phyloP scores from a whole-genome alignment of 2,888 invertebrate genomes.

The Hymenopus coronatus region DNA sequence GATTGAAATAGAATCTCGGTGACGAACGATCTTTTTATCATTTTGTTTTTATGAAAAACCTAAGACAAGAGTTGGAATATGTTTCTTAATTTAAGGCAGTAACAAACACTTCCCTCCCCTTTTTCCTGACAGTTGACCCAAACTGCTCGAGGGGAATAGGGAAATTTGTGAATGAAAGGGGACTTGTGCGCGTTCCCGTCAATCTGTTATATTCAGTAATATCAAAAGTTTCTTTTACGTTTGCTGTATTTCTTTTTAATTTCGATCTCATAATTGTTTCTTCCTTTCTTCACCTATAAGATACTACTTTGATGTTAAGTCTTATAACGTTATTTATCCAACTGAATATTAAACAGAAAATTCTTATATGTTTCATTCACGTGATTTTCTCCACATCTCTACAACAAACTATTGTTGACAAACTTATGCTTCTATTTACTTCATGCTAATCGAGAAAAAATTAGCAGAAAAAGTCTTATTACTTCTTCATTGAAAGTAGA shows the following conservation, averaged over 20 bases:
- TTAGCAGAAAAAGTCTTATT: too few relatives aligned
- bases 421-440: too few relatives aligned
- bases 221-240: neutral
- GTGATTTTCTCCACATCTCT: too few relatives aligned
- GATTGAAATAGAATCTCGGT: constrained; percentile 14
- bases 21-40: neutral
- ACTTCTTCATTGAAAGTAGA: too few relatives aligned
- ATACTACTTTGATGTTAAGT: too few relatives aligned
- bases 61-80: neutral
- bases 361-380: too few relatives aligned
- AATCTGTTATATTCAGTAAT: neutral
- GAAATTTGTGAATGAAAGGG: neutral
- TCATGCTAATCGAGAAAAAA: too few relatives aligned
- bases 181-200: neutral
- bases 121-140: constrained; percentile 12
- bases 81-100: constrained; percentile 13
- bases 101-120: neutral
- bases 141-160: neutral
- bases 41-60: neutral
- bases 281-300: too few relatives aligned
- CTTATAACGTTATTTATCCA: too few relatives aligned
- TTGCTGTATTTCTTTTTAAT: neutral
- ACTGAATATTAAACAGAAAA: too few relatives aligned
- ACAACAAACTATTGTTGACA: too few relatives aligned
- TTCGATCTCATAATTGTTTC: neutral